Base-by-base conservation (phyloP, 2,888 invertebrate species). In the Dryocosmus kuriphilus region DNA sequence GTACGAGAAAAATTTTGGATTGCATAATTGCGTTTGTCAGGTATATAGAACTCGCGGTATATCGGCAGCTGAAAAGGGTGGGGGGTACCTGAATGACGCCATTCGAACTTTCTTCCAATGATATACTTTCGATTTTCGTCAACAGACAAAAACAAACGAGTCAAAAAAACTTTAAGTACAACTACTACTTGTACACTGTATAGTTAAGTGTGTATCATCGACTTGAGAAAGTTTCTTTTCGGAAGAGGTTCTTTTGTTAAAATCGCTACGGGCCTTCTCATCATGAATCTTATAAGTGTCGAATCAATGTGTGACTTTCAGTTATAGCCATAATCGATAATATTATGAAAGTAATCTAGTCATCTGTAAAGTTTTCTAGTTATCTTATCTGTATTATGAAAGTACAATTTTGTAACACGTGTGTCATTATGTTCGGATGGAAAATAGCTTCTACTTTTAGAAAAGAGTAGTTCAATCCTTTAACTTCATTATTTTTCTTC, bases 101-200 rank as follows among this genome's bases (percentile, higher is more conserved):
- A 67, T 46, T 46, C 22, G 41, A 67, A 67, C 67, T 67, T 67
- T 67, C 67, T 67, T 67, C 19, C 67, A 67, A 67, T 67, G 67
- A 67, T 67, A 46, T 27, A 67, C 67, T 67, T 67, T 67, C 67
- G 67, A 67, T 67, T 67, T 67, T 67, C 41, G 67, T 67, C 27
- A 67, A 46, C 24, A 19, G 27, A 9, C 27, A n/a, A 46, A 65
- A 65, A 65, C 41, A 41, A 41, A 65, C 11, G 55, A 22, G 55
- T 5, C 5, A 19, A 65, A 65, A 65, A 67, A 24, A 7, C 27
- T 67, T 67, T 19, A 67, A 67, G 67, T 65, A 24, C 24, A 65
- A 65, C 27, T 46, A 46, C 35, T 41, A 67, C 19, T 9, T 27
- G 16, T 38, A 22, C 14, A 14, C 32, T 62, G 19, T 35, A 62